phyloP scores from a whole-genome alignment of 2,888 invertebrate species.

The Margaritifera margaritifera region DNA sequence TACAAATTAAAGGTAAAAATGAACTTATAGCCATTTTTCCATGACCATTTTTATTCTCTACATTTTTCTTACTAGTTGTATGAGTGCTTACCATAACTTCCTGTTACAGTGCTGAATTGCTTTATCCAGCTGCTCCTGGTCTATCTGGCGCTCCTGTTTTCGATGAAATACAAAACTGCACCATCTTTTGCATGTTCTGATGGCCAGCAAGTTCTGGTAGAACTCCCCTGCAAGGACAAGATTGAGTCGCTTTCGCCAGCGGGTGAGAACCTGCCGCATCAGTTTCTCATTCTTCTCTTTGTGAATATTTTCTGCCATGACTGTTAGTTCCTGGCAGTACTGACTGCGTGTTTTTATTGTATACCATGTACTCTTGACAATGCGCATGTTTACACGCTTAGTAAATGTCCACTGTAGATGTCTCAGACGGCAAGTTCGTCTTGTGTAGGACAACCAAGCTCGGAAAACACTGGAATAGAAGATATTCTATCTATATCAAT shows the following conservation, averaged over 20 bases:
- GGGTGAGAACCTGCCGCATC: conserved; percentile 34
- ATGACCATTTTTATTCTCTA: too few relatives aligned
- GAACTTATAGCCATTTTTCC: too few relatives aligned
- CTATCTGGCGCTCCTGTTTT: conserved; percentile 41
- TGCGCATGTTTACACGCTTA: conserved; percentile 33
- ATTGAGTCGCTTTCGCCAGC: conserved; percentile 41
- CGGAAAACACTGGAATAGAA: conserved; percentile 46
- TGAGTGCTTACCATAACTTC: conserved; percentile 46
- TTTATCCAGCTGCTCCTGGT: conserved; percentile 40
- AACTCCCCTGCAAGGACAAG: conserved; percentile 49
- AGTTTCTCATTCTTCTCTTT: conserved; percentile 35
- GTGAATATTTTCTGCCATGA: conserved; percentile 43
- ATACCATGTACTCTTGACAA: conserved; percentile 40
- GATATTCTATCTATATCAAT: too few relatives aligned
- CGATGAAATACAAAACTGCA: conserved; percentile 38
- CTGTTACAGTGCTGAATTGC: conserved; percentile 48
- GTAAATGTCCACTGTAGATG: conserved; percentile 41
- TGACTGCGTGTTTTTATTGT: conserved; percentile 47
- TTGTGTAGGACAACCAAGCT: conserved; percentile 50
- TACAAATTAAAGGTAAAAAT: too few relatives aligned
- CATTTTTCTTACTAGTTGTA: background rate
- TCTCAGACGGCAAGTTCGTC: conserved; percentile 41
- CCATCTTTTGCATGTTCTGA: conserved; percentile 49
- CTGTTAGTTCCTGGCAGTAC: conserved; percentile 51
- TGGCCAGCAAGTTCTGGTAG: conserved; percentile 51